A percentile compares a stretch with the other conserved stretches of the same genome.
phyloP scores from a whole-genome alignment of 2,888 invertebrate species.

The Heliconius cydno region DNA sequence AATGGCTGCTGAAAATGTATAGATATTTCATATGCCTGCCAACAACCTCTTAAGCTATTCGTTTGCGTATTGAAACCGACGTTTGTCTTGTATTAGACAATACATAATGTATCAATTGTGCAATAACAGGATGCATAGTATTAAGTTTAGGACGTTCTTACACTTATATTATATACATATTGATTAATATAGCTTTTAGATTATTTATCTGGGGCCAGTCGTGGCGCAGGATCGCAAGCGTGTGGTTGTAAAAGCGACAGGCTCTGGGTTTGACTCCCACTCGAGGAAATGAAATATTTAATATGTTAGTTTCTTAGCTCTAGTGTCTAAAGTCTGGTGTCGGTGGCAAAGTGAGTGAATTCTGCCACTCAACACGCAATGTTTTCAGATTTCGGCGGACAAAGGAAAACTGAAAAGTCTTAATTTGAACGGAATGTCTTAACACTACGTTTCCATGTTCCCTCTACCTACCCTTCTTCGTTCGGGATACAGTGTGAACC shows the following conservation, averaged over 20 bases:
- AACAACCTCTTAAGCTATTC: slow-evolving; percentile 62
- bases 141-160: slow-evolving; percentile 31
- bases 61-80: slow-evolving; percentile 55
- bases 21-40: slow-evolving; percentile 50
- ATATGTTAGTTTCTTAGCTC: too few species aligned
- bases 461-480: background rate
- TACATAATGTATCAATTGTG: slow-evolving; percentile 52
- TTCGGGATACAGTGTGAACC: background rate
- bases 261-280: background rate
- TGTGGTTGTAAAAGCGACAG: background rate
- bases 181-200: background rate
- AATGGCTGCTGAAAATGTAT: slow-evolving; percentile 47
- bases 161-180: background rate
- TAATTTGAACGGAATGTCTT: background rate
- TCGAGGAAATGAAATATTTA: too few species aligned
- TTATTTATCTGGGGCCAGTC: background rate
- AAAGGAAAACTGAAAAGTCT: background rate
- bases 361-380: too few species aligned
- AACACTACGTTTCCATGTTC: background rate
- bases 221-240: background rate
- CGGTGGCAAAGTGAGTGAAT: too few species aligned
- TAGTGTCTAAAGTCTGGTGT: too few species aligned
- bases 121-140: slow-evolving; percentile 48
- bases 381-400: too few species aligned
- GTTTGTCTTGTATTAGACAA: slow-evolving; percentile 49